Conservation (phyloP, 2,888 invertebrate species). For the Noctuana brunneofusca region DNA sequence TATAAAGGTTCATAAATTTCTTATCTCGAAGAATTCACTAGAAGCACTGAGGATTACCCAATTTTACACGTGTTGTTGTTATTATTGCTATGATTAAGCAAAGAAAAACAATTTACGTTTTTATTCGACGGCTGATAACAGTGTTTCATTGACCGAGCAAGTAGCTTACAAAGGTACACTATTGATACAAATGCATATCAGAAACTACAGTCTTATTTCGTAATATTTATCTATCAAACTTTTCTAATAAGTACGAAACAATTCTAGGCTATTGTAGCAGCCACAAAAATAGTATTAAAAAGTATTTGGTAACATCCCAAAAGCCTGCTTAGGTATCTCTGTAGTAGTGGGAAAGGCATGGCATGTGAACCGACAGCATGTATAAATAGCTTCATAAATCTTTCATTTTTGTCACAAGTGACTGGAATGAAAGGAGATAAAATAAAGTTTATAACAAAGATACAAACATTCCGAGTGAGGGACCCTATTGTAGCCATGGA, state of each 20-base stretch:
- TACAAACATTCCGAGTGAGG: conserved; percentile 22
- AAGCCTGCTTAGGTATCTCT: neutral
- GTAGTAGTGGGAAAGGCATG: neutral
- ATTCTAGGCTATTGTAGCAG: neutral
- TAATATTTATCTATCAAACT: no score
- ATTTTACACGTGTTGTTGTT: conserved; percentile 4
- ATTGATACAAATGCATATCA: no score
- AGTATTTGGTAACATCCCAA: neutral
- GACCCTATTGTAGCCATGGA: conserved; percentile 20
- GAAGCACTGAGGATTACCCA: neutral
- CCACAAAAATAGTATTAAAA: neutral
- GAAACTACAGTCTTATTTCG: no score
- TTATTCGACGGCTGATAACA: conserved; percentile 15
- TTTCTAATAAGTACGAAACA: neutral
- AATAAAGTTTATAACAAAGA: conserved; percentile 19
- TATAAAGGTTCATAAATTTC: neutral
- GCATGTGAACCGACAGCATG: neutral
- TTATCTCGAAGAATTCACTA: neutral
- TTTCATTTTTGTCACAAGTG: conserved; percentile 15
- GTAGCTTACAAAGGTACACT: neutral
- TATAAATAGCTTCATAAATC: conserved; percentile 23
- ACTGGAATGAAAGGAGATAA: conserved; percentile 17
- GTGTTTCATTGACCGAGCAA: neutral
- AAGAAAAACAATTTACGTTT: conserved; percentile 10
- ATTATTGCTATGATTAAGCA: conserved; percentile 17